Evolutionary conservation across 2,113 vertebrate genomes (phyloP).

Genomic region (Neopipo cinnamomea): DNA sequence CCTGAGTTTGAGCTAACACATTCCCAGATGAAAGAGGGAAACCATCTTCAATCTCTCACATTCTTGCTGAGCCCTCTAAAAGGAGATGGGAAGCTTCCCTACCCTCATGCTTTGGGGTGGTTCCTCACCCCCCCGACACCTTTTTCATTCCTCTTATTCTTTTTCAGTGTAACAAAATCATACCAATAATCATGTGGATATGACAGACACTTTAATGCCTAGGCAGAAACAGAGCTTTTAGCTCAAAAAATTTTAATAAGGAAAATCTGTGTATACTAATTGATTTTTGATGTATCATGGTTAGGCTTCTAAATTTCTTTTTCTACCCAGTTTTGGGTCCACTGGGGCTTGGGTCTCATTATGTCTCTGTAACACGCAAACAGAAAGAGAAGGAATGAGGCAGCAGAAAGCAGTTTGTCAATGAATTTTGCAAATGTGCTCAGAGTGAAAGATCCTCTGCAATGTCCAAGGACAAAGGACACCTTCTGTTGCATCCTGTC

Average conservation of each 20-base stretch:
- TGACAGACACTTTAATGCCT: background rate
- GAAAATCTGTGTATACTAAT: background rate
- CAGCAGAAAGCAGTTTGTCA: background rate
- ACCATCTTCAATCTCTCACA: background rate
- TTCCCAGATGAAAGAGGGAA: background rate
- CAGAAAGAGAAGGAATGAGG: background rate
- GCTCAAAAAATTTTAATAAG: background rate
- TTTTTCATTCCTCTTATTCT: background rate
- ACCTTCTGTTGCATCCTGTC: background rate
- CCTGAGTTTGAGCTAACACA: background rate
- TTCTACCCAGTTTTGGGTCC: background rate
- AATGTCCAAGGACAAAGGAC: background rate
- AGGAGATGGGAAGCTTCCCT: background rate
- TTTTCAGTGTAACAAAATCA: background rate
- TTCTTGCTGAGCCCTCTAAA: background rate
- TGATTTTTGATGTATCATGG: background rate
- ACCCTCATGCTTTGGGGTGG: rapidly evolving
- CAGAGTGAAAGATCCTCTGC: background rate
- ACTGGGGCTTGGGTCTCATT: background rate
- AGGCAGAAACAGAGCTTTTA: background rate
- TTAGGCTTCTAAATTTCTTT: background rate
- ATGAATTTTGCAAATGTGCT: rapidly evolving
- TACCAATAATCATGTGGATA: background rate
- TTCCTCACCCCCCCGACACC: rapidly evolving
- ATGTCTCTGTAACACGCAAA: background rate